Base-by-base conservation (phyloP, 2,797 vertebrate genomes). In the Syngnathus rostellatus region DNA sequence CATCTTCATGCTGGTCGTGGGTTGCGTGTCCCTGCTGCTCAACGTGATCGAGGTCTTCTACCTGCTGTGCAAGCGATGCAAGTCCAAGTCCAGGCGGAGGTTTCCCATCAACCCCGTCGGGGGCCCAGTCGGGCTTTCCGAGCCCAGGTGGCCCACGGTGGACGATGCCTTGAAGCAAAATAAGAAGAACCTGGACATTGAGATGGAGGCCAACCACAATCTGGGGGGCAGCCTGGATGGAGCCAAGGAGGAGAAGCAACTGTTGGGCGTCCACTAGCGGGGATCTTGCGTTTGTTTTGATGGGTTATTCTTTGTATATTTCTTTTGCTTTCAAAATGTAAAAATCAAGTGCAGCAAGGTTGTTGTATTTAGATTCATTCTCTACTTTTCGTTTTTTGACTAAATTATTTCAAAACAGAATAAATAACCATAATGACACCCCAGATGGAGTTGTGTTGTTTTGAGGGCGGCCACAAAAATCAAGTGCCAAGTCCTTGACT, bases 1-100 rank as follows among this genome's bases (percentile, higher is more conserved):
- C 63, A 83, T 88, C 77, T 87, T 88, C 59, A 89, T 88, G 84
- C 77, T 88, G 76, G 83, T 48, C 6, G 81, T 87, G 67, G 83
- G 81, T 64, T 89, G 86, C 61, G 7, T 88, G 51, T 89, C 86
- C 0, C 76, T 89, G 75, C 0, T 86, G 0, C 84, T 89, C 51
- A 89, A 76, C 17, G 0, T 88, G 6, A 3, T 80, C 0, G 87
- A 87, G 75, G 7, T 88, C 50, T 74, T 89, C 68, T 89, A 87
- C 77, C 77, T 88, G 70, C 2, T 89, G 0, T 76, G 68, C 7
- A 76, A 31, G 43, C 73, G 76, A 61, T 1, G 80, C 48, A 58
- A 57, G 14, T 74, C 85, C 5, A 2, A 75, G 1, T 72, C 81
- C 23, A 2, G 55, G 25, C 6, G 25, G 25, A 2, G 14, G 12